phyloP scores from a whole-genome alignment of 2,113 vertebrate genomes.

The Morphnarchus princeps region DNA sequence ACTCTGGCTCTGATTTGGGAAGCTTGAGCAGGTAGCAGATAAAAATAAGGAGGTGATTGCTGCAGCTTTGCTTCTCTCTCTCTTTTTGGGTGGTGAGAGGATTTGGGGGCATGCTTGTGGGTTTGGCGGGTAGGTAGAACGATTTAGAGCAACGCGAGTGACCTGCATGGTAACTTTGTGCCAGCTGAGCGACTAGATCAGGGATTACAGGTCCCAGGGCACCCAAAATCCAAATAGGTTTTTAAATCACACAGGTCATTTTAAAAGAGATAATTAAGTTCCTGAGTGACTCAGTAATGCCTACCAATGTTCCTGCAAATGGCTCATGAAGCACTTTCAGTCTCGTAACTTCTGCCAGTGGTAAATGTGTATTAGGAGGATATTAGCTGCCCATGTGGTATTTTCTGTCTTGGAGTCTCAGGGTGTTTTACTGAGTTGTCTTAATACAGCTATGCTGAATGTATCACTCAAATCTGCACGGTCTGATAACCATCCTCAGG shows the following conservation, averaged over 20 bases:
- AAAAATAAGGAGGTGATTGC: neutral
- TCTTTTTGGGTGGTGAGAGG: neutral
- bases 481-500: slow-evolving; percentile 27
- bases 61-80: neutral
- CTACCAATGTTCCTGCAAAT: neutral
- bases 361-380: slow-evolving; percentile 1
- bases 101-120: neutral
- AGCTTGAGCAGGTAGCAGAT: neutral
- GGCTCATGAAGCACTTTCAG: slow-evolving; percentile 5
- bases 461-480: neutral
- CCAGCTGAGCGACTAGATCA: neutral
- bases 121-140: neutral
- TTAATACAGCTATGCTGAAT: neutral
- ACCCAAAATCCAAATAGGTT: neutral
- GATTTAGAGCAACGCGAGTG: neutral
- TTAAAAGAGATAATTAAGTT: slow-evolving; percentile 36
- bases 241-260: slow-evolving; percentile 30
- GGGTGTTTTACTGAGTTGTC: neutral
- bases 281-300: neutral
- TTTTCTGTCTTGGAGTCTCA: neutral
- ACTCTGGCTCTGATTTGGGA: neutral
- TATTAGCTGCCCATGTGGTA: neutral
- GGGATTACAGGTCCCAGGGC: neutral
- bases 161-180: neutral
- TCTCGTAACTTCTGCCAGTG: neutral